Evolutionary conservation across 2,113 vertebrate genomes (phyloP), one percentile per base, ranked within the genome.

Genomic region (Malurus alboscapulatus): DNA sequence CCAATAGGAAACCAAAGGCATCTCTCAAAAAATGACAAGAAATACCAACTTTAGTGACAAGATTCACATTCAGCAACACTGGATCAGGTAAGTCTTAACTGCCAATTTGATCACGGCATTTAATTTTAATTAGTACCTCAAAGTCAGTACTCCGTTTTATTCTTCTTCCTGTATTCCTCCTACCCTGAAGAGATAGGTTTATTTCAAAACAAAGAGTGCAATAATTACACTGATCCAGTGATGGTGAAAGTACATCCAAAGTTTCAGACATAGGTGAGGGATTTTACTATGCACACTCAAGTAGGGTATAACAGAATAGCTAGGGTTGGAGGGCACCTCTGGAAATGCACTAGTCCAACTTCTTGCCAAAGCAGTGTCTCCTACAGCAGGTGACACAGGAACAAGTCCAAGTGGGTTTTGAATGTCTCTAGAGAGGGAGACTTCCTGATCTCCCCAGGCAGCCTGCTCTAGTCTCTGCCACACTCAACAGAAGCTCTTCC

Each of bases 21-120:
- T 89, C 53, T 89, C 53, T 92, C 73, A 90, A 91, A 74, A 94
- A 94, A 51, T 29, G 40, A 88, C 8, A 75, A 42, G 18, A 24
- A 92, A 81, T 25, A 61, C 36, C 47, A 76, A 3, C 17, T 69
- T 62, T 15, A 88, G 40, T 9, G 30, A 71, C 50, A 84, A 34
- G 34, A 51, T n/a, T 78, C 19, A 87, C 24, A 55, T 17, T 69
- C 24, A 74, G 47, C 17, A 67, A 30, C 30, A n/a, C 4, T 2
- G 6, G 10, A 21, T 63, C 58, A 79, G 20, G 40, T 36, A 66
- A 69, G 71, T 15, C 36, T 40, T 32, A 73, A 38, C 9, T 47
- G 26, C 6, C 73, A 91, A 40, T 68, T 68, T 78, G 50, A 73
- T 29, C 0, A 0, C 74, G 53, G 25, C 48, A 57, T 63, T 78